These are phyloP conservation scores for Apteryx owenii DNA, from an alignment of 2,113 vertebrate species.

Conservation along the genomic window DNA sequence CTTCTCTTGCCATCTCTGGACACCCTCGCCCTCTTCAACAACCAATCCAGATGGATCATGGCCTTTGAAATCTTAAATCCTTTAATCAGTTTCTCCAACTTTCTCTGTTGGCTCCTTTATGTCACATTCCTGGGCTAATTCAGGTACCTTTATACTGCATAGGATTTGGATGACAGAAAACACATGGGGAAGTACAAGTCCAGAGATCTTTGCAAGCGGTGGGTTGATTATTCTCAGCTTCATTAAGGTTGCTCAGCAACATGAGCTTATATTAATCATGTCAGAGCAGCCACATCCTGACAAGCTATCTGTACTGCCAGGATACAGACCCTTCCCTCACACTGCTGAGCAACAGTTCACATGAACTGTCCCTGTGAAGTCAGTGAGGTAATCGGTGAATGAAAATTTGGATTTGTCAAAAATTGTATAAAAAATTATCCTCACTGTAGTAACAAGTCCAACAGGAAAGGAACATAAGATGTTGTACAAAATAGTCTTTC, in stretches of 20 bases:
- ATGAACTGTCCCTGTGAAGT: neutral
- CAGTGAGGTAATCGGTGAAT: neutral
- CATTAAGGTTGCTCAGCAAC: slow-evolving; percentile 65
- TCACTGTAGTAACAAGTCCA: neutral
- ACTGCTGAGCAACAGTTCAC: slow-evolving; percentile 16
- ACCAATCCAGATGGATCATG: slow-evolving; percentile 50
- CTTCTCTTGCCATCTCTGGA: slow-evolving; percentile 57
- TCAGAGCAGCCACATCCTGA: slow-evolving; percentile 27
- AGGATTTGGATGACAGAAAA: slow-evolving; percentile 49
- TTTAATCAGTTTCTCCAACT: slow-evolving; percentile 62
- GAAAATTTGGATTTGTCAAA: slow-evolving; percentile 17
- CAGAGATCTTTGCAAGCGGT: slow-evolving; percentile 14
- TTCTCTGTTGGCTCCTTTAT: slow-evolving; percentile 45
- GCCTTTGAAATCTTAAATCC: slow-evolving; percentile 63
- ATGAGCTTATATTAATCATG: slow-evolving; percentile 59
- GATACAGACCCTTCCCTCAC: slow-evolving; percentile 26
- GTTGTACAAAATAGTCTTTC: neutral
- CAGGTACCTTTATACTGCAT: neutral
- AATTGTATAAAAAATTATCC: neutral
- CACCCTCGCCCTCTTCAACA: slow-evolving; percentile 49
- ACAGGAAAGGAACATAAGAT: neutral
- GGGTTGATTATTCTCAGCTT: slow-evolving; percentile 51
- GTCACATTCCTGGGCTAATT: slow-evolving; percentile 54
- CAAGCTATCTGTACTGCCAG: slow-evolving; percentile 23
- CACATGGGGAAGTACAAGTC: slow-evolving; percentile 37